These are phyloP conservation scores for Oxygymnocypris stewartii DNA, from an alignment of 2,113 vertebrate genomes.

Conservation along the genomic window DNA sequence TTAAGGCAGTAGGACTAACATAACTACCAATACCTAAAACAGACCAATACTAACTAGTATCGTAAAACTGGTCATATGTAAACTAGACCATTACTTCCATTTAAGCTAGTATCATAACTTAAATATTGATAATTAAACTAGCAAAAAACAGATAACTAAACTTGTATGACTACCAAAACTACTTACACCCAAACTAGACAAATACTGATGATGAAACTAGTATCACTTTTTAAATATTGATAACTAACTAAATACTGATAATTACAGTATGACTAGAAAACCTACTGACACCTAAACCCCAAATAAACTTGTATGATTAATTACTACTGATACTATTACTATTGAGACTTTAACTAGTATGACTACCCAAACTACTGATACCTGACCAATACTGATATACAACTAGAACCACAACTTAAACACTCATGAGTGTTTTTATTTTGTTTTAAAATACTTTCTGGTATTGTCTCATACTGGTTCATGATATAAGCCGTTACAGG, in stretches of 20 bases:
- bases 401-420: neutral
- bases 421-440: neutral
- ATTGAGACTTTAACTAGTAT: neutral
- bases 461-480: neutral
- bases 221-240: neutral
- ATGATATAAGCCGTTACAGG: neutral
- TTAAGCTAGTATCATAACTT: too few relatives aligned
- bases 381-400: neutral
- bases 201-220: too few relatives aligned
- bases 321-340: neutral
- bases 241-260: neutral
- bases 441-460: neutral
- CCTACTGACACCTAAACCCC: neutral
- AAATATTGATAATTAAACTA: too few relatives aligned
- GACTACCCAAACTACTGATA: neutral
- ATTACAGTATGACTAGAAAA: neutral
- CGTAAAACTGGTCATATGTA: neutral
- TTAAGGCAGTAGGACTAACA: too few relatives aligned
- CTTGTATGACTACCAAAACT: neutral
- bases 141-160: too few relatives aligned
- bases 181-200: neutral
- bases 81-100: neutral
- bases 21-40: neutral
- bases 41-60: neutral
- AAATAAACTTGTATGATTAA: neutral